Conservation (phyloP, 1,140 invertebrate genomes). For the Sesamia nonagrioides region DNA sequence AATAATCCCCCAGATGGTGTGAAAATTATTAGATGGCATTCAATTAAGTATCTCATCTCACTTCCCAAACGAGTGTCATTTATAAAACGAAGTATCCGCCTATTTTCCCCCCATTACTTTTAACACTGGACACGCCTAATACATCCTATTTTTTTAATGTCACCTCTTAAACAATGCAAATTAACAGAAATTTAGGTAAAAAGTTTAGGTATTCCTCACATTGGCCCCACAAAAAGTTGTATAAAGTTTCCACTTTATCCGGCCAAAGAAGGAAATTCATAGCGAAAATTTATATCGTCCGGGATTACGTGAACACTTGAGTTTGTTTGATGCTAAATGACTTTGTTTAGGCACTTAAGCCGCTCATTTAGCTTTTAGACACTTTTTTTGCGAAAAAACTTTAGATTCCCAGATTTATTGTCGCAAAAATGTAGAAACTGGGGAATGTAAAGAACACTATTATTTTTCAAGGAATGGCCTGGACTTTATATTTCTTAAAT, state of each 20-base stretch:
- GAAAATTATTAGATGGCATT: constrained; percentile 21
- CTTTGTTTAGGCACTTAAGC: constrained; percentile 56
- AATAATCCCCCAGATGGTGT: background rate
- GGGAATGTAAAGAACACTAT: constrained; percentile 23
- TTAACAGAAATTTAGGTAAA: constrained; percentile 12
- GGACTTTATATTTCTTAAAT: background rate
- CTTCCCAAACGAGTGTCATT: constrained; percentile 12
- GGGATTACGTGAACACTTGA: constrained; percentile 46
- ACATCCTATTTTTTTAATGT: background rate
- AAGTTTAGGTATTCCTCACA: constrained; percentile 7
- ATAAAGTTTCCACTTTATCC: constrained; percentile 36
- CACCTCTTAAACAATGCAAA: constrained; percentile 32
- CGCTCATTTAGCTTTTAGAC: constrained; percentile 43
- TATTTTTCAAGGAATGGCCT: constrained; percentile 9
- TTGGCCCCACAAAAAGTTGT: constrained; percentile 17
- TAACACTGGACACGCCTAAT: background rate
- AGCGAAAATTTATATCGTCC: constrained; percentile 50
- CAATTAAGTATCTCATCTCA: constrained; percentile 7
- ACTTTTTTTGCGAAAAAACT: constrained; percentile 27
- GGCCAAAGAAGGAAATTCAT: constrained; percentile 33
- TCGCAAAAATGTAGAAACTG: constrained; percentile 5
- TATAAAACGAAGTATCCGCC: background rate
- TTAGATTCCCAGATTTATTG: constrained; percentile 26
- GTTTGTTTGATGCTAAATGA: constrained; percentile 55
- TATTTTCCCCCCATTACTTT: constrained; percentile 9